Base-by-base conservation (phyloP, 1,140 invertebrate genomes). In the Tetragonula clypearis region DNA sequence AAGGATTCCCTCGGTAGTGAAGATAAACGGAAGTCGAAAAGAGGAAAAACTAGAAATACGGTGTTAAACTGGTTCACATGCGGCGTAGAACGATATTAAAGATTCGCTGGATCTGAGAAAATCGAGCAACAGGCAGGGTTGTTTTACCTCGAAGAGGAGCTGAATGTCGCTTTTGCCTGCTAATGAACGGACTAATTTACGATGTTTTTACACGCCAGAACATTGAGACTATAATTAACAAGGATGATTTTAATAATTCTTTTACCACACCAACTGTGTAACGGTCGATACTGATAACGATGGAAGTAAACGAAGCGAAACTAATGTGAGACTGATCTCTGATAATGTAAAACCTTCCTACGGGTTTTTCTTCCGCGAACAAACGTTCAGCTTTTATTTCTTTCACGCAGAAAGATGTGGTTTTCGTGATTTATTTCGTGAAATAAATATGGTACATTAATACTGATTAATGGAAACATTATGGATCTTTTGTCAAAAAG, bases 151-250 rank as follows among this genome's bases (percentile, higher is more conserved):
- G 17, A 11, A 30, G 62, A n/a, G 15, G 53, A 15, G 49, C 26
- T 21, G 35, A 62, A 56, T 26, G n/a, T 6, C 41, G 21, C 26
- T 58, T 5, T 68, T 60, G 53, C 30, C 14, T 9, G 41, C 41
- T 85, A 81, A 85, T 66, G 60, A 80, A 58, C 68, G 69, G 71
- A 75, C 74, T 69, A 81, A 85, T 81, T 81, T 41, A 65, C 35
- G 17, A 66, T 23, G 35, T 80, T 35, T 53, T 49, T 35, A 15
- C 23, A 23, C 26, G 30, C 74, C 8, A 21, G 26, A 19, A 19
- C 55, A 35, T 55, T 14, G 58, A n/a, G 56, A 19, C 35, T 65
- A 14, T 62, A 85, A 85, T 85, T 68, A 85, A 74, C 30, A 41
- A 56, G 30, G 56, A 3, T 23, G 30, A 72, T 58, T 58, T 21